Percentiles rank a stretch among this genome's conserved stretches.
These are phyloP conservation scores for Eristalinus sepulchralis DNA, from an alignment of 2,888 invertebrate genomes.

Conservation along the genomic window DNA sequence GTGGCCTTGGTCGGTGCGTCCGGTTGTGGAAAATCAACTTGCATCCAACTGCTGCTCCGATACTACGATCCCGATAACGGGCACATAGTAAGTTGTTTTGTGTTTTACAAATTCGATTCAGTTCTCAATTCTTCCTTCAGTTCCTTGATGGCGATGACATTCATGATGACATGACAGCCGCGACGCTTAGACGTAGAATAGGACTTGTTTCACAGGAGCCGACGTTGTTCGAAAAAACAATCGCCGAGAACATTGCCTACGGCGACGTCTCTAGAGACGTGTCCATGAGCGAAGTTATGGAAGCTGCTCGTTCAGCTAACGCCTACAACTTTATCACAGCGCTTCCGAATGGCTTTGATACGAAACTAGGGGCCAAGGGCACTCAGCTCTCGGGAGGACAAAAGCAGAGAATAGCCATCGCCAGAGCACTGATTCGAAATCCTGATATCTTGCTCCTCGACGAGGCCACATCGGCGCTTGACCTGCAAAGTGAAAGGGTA, in stretches of 20 bases:
- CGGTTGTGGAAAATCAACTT: conserved; percentile 91
- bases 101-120: background rate
- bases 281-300: conserved; percentile 85
- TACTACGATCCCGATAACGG: conserved; percentile 89
- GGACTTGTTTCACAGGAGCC: conserved; percentile 92
- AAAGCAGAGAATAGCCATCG: conserved; percentile 91
- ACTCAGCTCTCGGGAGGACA: conserved; percentile 90
- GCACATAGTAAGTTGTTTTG: conserved; percentile 80
- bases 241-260: conserved; percentile 91
- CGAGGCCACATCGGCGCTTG: conserved; percentile 88
- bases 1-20: conserved; percentile 88
- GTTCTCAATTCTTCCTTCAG: conserved; percentile 80
- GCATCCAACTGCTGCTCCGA: conserved; percentile 89
- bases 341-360: conserved; percentile 88
- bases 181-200: conserved; percentile 86
- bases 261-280: conserved; percentile 87
- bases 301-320: conserved; percentile 87
- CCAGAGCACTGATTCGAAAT: conserved; percentile 86
- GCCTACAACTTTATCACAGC: conserved; percentile 87
- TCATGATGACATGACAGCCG: conserved; percentile 85
- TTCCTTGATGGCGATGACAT: conserved; percentile 88
- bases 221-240: conserved; percentile 88
- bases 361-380: conserved; percentile 87
- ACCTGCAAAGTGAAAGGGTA: conserved; percentile 87
- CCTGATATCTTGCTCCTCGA: conserved; percentile 86